Evolutionary conservation across 2,113 vertebrate species (phyloP), one percentile per base, ranked within the genome.

Genomic region (Cettia cetti): DNA sequence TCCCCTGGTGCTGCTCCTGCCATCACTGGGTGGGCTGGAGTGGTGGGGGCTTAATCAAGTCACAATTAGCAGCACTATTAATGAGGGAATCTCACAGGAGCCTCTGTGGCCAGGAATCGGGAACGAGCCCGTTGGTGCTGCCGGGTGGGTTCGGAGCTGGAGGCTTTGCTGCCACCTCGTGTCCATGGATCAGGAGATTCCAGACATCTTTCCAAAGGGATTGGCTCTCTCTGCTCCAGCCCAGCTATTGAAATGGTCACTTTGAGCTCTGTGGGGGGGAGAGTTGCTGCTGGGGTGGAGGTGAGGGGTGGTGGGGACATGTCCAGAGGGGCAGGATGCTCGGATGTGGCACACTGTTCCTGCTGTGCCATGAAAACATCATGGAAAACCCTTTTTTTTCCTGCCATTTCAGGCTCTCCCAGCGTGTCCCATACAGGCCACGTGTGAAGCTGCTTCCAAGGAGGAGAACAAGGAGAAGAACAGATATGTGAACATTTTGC

Each of bases 401-500:
- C 68, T 93, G 40, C 50, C 35, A 21, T 87, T 90, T 42, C 94
- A 99, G 99, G 98, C 99, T 68, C 98, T 99, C 86, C 99, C 99
- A 82, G 98, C 99, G 1, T 99, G 99, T 94, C 99, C 99, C 64
- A 99, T 99, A 84, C 99, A 99, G 97, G 99, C 99, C 69, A 99
- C 99, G 0, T 99, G 99, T 83, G 99, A 99, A 85, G 99, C 99
- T 70, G 99, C 99, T 80, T 99, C 99, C 75, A 99, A 99, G 93
- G 99, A 99, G 94, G 99, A 99, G 97, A 99, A 99, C 96, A 99
- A 99, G 96, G 99, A 99, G 98, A 99, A 99, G 98, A 99, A 99
- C 97, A 97, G 99, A 98, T 99, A 99, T 0, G 99, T 99, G 92
- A 99, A 99, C 98, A 99, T 99, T 97, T 97, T 99, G 91, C 99